Evolutionary conservation across 2,888 invertebrate species (phyloP).

Genomic region (Sturmia bella): DNA sequence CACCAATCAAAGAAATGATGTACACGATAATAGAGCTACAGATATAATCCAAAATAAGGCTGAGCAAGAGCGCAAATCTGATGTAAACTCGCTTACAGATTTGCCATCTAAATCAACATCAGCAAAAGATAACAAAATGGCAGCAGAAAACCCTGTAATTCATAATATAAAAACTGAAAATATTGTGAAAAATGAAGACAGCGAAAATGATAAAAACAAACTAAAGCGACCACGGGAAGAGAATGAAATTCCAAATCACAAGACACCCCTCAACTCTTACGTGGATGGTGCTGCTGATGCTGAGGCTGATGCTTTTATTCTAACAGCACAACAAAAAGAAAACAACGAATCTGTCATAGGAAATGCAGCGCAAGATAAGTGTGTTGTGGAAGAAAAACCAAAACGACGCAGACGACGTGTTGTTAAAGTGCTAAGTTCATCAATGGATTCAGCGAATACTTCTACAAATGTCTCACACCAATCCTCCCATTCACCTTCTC

Average conservation of each 20-base stretch:
- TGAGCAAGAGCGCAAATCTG: background rate
- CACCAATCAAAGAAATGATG: background rate
- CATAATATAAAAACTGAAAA: background rate
- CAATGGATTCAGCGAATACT: conserved; percentile 19
- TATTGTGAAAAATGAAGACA: background rate
- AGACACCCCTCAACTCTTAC: background rate
- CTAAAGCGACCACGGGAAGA: background rate
- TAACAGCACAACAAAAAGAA: conserved; percentile 18
- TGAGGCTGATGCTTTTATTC: conserved; percentile 13
- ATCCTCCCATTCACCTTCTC: background rate
- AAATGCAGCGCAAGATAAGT: background rate
- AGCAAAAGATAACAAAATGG: background rate
- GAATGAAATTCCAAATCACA: background rate
- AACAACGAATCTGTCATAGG: conserved; percentile 30
- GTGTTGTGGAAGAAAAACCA: background rate
- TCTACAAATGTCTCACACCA: background rate
- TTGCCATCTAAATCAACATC: background rate
- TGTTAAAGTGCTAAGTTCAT: conserved; percentile 57
- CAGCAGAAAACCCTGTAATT: conserved; percentile 1
- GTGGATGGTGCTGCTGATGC: background rate
- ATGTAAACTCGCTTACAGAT: background rate
- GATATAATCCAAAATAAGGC: background rate
- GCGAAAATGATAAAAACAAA: background rate
- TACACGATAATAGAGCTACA: background rate
- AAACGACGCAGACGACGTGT: conserved; percentile 41